A percentile compares a stretch with the other conserved stretches of the same genome.
These are phyloP conservation scores for Timema cristinae DNA, from an alignment of 2,888 invertebrate species.

Conservation along the genomic window DNA sequence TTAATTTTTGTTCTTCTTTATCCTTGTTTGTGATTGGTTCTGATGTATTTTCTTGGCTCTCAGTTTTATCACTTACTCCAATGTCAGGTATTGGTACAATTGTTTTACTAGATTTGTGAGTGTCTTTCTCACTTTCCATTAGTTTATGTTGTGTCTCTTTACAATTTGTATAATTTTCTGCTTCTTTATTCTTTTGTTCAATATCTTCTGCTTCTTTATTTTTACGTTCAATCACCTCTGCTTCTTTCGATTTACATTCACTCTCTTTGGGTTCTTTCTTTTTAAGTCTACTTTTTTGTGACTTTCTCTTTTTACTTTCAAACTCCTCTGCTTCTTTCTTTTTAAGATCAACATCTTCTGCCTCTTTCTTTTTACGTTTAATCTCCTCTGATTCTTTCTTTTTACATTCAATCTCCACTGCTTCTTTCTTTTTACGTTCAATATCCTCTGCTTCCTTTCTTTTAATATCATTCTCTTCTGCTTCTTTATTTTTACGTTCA, in stretches of 20 bases:
- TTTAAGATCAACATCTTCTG: conserved; percentile 25
- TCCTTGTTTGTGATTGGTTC: too few relatives aligned
- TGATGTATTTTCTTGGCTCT: too few relatives aligned
- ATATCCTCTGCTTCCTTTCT: conserved; percentile 27
- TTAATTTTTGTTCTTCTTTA: too few relatives aligned
- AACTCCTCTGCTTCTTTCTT: conserved; percentile 33
- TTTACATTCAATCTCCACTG: neutral
- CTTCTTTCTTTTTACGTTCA: conserved; percentile 21
- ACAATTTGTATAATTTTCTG: conserved; percentile 32
- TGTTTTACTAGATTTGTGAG: too few relatives aligned
- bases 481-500: conserved; percentile 32
- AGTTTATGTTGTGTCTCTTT: too few relatives aligned
- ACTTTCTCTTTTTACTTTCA: conserved; percentile 25
- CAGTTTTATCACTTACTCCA: too few relatives aligned
- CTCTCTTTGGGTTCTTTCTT: conserved; percentile 30
- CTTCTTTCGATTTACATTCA: conserved; percentile 27
- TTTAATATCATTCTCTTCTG: conserved; percentile 32
- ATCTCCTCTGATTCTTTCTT: conserved; percentile 27
- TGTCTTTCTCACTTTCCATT: too few relatives aligned
- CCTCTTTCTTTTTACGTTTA: conserved; percentile 28
- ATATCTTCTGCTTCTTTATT: conserved; percentile 43
- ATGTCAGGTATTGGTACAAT: too few relatives aligned
- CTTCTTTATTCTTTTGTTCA: conserved; percentile 43
- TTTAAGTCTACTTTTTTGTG: conserved; percentile 30
- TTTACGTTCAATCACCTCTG: conserved; percentile 40